A percentile compares a stretch with the other conserved stretches of the same genome.
Evolutionary conservation across 1,140 invertebrate genomes (phyloP).

Genomic region (Drosophila arawakana): DNA sequence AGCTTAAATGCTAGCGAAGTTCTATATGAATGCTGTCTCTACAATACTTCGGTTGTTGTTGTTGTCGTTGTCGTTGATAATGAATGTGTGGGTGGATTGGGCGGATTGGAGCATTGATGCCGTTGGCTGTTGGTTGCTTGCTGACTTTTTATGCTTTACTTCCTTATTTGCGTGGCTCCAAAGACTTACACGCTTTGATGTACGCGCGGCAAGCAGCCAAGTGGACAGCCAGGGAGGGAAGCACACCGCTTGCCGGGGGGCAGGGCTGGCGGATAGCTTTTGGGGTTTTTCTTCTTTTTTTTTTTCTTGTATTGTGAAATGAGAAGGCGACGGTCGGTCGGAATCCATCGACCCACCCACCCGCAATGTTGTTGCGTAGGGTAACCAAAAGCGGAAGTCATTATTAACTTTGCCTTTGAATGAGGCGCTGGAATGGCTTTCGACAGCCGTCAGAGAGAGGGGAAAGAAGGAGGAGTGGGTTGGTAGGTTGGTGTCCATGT

Average conservation of each 20-base stretch:
- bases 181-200: conserved; percentile 77
- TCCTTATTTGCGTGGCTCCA: conserved; percentile 72
- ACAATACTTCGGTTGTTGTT: conserved; percentile 46
- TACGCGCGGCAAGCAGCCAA: conserved; percentile 73
- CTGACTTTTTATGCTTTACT: conserved; percentile 79
- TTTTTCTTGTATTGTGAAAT: background rate
- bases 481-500: conserved; percentile 51
- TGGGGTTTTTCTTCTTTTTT: conserved; percentile 8
- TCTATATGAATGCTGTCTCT: conserved; percentile 66
- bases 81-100: conserved; percentile 54
- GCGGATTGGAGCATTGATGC: conserved; percentile 19
- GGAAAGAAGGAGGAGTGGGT: background rate
- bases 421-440: conserved; percentile 28
- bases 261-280: conserved; percentile 39
- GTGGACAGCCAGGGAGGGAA: conserved; percentile 52
- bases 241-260: background rate
- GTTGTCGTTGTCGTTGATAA: conserved; percentile 61
- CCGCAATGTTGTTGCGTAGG: conserved; percentile 70
- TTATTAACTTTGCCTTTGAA: conserved; percentile 82
- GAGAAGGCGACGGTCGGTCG: background rate
- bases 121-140: conserved; percentile 36
- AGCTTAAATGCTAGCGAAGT: conserved; percentile 75
- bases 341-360: background rate
- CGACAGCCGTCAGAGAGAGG: conserved; percentile 6
- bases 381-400: conserved; percentile 82